A percentile compares a stretch with the other conserved stretches of the same genome.
These are phyloP conservation scores for Tinea semifulvella DNA, from an alignment of 2,888 invertebrate genomes.

Conservation along the genomic window DNA sequence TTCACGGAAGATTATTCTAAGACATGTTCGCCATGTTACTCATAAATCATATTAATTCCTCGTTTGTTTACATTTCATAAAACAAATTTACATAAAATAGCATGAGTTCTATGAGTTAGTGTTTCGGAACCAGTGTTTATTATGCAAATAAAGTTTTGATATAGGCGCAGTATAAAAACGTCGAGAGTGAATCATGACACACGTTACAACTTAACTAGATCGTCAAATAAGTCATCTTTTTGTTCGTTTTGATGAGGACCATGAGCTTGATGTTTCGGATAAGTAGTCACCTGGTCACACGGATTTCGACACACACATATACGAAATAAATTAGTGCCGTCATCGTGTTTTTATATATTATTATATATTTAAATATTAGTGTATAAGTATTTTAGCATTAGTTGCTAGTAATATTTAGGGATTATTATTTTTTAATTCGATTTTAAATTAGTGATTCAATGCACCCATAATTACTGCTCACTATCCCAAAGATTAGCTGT, in stretches of 20 bases:
- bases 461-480: too few species aligned
- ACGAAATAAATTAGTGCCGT: too few species aligned
- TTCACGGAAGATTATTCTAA: slow-evolving; percentile 6
- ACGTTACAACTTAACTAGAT: slow-evolving; percentile 19
- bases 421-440: too few species aligned
- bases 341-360: too few species aligned
- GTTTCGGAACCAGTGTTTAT: slow-evolving; percentile 6
- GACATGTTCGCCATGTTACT: slow-evolving; percentile 1
- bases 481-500: too few species aligned
- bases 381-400: too few species aligned
- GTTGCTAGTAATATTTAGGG: too few species aligned
- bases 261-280: too few species aligned
- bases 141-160: slow-evolving; percentile 5
- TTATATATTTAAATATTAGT: too few species aligned
- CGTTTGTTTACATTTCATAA: slow-evolving; percentile 9
- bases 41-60: slow-evolving; percentile 8
- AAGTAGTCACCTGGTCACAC: too few species aligned
- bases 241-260: slow-evolving; percentile 20
- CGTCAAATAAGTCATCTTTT: slow-evolving; percentile 19
- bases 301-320: too few species aligned
- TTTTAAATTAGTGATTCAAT: too few species aligned
- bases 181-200: slow-evolving; percentile 2
- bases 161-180: background rate
- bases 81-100: slow-evolving; percentile 5
- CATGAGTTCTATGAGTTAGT: slow-evolving; percentile 2